Base-by-base conservation (phyloP, 1,140 invertebrate species). In the Drosophila grimshawi region DNA sequence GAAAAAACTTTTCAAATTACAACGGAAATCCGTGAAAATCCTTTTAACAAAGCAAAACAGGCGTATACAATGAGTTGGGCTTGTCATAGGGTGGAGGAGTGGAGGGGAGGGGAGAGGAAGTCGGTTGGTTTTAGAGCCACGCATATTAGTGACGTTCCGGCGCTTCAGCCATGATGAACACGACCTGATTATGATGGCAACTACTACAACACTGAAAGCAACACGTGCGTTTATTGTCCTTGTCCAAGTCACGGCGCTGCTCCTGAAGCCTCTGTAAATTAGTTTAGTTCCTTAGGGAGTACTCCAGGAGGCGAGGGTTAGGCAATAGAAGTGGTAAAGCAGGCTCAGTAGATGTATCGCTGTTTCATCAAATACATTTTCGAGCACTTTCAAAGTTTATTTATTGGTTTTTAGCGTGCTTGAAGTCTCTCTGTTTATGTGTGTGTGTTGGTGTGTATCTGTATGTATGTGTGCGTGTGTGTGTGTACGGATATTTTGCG, bases 1-100 rank as follows among this genome's bases (percentile, higher is more conserved):
- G 39, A 81, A 80, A 88, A 88, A 89, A 89, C 74, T 89, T 89
- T 89, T 89, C 85, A 89, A 89, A 89, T 89, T 89, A 89, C 85
- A 89, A 89, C 80, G 77, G 85, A 89, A 89, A 89, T 89, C 85
- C 85, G 80, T 89, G 85, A 89, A 89, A 89, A 89, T 89, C 85
- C 85, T 89, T 89, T 89, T 89, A 89, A 86, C 83, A 89, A 89
- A 89, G 74, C 85, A 88, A 86, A 89, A 79, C 85, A 81, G 72
- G 74, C 55, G 69, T 45, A 60, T 32, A 67, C n/a, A n/a, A 49
- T 37, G 32, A 32, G 27, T 19, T 19, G 8, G 19, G 32, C 1
- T 43, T n/a, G 10, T 41, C 19, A 19, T 1, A 19, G 39, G 39
- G 39, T 4, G n/a, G 37, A 41, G 73, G 45, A 45, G 41, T 48